Conservation (phyloP, 2,888 invertebrate genomes). For the Rhamphomyia laevipes region DNA sequence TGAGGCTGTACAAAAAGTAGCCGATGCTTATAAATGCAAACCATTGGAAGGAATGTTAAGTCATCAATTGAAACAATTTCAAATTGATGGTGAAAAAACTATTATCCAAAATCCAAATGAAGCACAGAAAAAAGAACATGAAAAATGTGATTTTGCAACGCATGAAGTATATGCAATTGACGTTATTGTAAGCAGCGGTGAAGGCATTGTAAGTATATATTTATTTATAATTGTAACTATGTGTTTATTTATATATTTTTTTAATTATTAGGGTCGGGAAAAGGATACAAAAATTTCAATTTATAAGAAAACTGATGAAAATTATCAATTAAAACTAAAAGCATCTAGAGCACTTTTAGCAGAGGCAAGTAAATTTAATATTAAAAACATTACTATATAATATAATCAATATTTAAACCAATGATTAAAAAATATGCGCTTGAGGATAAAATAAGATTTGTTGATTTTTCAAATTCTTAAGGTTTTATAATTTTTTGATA, state of each 20-base stretch:
- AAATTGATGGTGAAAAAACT: slow-evolving; percentile 96
- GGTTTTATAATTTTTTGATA: background rate
- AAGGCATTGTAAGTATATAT: slow-evolving; percentile 61
- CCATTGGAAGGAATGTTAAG: slow-evolving; percentile 94
- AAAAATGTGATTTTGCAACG: slow-evolving; percentile 88
- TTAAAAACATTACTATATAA: background rate
- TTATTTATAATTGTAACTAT: background rate
- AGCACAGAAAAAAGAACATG: slow-evolving; percentile 92
- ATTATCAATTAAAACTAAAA: slow-evolving; percentile 94
- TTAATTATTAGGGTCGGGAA: slow-evolving; percentile 59
- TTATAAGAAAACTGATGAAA: slow-evolving; percentile 95
- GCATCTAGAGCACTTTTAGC: slow-evolving; percentile 85
- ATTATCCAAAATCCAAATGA: slow-evolving; percentile 97
- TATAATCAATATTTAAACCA: slow-evolving; percentile 10
- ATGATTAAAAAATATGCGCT: slow-evolving; percentile 20
- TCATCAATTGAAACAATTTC: slow-evolving; percentile 91
- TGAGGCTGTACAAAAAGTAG: slow-evolving; percentile 83
- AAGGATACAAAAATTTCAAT: slow-evolving; percentile 92
- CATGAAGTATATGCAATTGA: slow-evolving; percentile 98
- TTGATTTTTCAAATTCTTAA: too few relatives aligned
- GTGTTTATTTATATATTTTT: background rate
- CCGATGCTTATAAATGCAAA: slow-evolving; percentile 89
- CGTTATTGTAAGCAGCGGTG: slow-evolving; percentile 92
- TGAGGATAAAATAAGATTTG: slow-evolving; percentile 9
- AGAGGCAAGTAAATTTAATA: slow-evolving; percentile 43